These are phyloP conservation scores for Drosophila triauraria DNA, from an alignment of 1,140 invertebrate species.

Conservation along the genomic window DNA sequence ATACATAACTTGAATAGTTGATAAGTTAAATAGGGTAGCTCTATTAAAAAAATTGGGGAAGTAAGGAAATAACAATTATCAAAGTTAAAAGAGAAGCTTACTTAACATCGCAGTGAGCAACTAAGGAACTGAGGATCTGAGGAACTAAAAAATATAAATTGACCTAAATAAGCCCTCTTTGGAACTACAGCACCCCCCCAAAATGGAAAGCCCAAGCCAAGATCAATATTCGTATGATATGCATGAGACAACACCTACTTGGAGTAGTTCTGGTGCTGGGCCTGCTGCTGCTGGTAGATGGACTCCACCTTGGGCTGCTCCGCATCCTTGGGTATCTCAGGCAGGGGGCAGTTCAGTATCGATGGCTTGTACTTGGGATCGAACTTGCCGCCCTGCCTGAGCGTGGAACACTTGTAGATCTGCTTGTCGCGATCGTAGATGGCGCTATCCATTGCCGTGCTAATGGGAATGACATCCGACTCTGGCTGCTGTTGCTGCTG, in stretches of 20 bases:
- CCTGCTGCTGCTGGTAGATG: constrained; percentile 76
- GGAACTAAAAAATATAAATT: not conserved
- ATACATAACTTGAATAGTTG: too few relatives aligned
- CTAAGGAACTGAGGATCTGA: too few relatives aligned
- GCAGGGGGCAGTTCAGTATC: constrained; percentile 83
- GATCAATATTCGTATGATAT: not conserved
- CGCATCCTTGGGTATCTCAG: constrained; percentile 84
- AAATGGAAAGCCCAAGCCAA: not conserved
- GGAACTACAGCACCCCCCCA: not conserved
- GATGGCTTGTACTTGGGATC: constrained; percentile 84
- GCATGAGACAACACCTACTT: constrained; percentile 66
- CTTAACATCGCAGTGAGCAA: too few relatives aligned
- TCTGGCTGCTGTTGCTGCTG: constrained; percentile 60
- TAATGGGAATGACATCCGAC: constrained; percentile 64
- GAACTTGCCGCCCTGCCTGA: constrained; percentile 83
- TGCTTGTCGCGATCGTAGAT: constrained; percentile 85
- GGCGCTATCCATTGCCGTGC: constrained; percentile 71
- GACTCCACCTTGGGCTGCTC: constrained; percentile 78
- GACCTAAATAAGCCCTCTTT: not conserved
- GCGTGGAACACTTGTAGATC: constrained; percentile 84
- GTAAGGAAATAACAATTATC: too few relatives aligned
- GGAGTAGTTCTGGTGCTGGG: constrained; percentile 78
- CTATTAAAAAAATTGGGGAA: too few relatives aligned
- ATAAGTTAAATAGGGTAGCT: too few relatives aligned
- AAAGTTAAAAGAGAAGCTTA: too few relatives aligned